phyloP scores from a whole-genome alignment of 2,797 vertebrate genomes.

The Cirrhinus molitorella region DNA sequence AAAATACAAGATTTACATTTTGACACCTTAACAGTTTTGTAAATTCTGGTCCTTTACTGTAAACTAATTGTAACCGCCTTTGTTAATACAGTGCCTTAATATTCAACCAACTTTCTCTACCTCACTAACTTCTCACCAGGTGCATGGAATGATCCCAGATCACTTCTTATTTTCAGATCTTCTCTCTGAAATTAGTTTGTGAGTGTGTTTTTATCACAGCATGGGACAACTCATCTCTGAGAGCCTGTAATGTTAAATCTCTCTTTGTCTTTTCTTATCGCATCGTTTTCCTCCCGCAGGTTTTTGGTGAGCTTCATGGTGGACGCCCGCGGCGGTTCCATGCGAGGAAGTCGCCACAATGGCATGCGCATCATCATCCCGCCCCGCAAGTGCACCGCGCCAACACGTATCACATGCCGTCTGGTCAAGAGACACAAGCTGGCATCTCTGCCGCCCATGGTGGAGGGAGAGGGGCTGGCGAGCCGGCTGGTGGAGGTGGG shows the following conservation, averaged over 20 bases:
- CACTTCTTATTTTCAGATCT: slow-evolving; percentile 29
- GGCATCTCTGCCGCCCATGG: slow-evolving; percentile 96
- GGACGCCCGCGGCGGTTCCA: slow-evolving; percentile 95
- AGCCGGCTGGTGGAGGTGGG: slow-evolving; percentile 98
- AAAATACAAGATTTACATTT: not conserved
- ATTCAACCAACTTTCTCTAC: slow-evolving; percentile 20
- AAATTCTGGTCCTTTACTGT: not conserved
- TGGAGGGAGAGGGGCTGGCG: slow-evolving; percentile 97
- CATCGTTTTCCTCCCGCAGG: slow-evolving; percentile 72
- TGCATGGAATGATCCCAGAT: slow-evolving; percentile 51
- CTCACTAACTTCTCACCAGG: slow-evolving; percentile 64
- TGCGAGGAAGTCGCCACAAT: slow-evolving; percentile 97
- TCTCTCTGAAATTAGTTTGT: slow-evolving; percentile 44
- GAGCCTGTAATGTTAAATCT: slow-evolving; percentile 15
- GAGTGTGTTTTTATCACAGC: slow-evolving; percentile 72
- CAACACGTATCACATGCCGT: slow-evolving; percentile 97
- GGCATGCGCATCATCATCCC: slow-evolving; percentile 99
- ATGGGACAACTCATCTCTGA: slow-evolving; percentile 70
- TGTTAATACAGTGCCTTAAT: not conserved
- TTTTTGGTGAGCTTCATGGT: slow-evolving; percentile 99
- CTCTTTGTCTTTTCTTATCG: slow-evolving; percentile 28
- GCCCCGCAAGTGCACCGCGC: slow-evolving; percentile 95
- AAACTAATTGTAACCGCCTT: slow-evolving; percentile 13
- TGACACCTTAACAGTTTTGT: not conserved
- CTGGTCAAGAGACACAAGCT: slow-evolving; percentile 96